Evolutionary conservation across 2,888 invertebrate genomes (phyloP).

Genomic region (Junonia oenone): DNA sequence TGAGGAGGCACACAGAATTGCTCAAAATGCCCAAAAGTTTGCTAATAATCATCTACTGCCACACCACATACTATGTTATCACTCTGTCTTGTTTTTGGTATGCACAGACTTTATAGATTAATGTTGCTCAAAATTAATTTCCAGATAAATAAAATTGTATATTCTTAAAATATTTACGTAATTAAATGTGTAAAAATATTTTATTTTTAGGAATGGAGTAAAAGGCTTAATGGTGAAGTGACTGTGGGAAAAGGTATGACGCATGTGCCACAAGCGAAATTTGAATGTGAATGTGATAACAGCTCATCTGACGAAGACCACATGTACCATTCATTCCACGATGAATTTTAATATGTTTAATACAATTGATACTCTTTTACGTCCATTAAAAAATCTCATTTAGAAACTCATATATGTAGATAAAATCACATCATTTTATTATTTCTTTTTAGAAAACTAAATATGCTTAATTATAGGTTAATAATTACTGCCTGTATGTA

Average conservation of each 20-base stretch:
- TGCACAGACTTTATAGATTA: too few species aligned
- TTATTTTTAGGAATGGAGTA: conserved; percentile 84
- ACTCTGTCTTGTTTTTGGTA: conserved; percentile 79
- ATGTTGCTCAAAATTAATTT: too few species aligned
- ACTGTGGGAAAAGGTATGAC: conserved; percentile 52
- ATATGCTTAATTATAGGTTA: background rate
- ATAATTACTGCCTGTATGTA: background rate
- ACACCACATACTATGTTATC: conserved; percentile 92
- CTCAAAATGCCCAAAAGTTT: conserved; percentile 83
- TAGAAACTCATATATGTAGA: background rate
- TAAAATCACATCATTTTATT: background rate
- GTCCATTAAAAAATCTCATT: background rate
- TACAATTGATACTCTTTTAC: background rate
- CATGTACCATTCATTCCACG: too few species aligned
- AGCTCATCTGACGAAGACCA: too few species aligned
- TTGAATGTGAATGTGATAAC: conserved; percentile 48
- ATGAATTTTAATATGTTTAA: conserved; percentile 42
- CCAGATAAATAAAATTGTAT: too few species aligned
- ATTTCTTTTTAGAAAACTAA: background rate
- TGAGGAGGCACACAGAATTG: conserved; percentile 82
- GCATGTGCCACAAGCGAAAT: conserved; percentile 53
- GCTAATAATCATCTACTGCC: conserved; percentile 89
- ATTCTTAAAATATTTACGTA: too few species aligned
- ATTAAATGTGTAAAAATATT: too few species aligned
- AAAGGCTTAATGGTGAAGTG: conserved; percentile 75